Conservation (phyloP, 2,797 vertebrate species). For the Phylloscopus collybita region DNA sequence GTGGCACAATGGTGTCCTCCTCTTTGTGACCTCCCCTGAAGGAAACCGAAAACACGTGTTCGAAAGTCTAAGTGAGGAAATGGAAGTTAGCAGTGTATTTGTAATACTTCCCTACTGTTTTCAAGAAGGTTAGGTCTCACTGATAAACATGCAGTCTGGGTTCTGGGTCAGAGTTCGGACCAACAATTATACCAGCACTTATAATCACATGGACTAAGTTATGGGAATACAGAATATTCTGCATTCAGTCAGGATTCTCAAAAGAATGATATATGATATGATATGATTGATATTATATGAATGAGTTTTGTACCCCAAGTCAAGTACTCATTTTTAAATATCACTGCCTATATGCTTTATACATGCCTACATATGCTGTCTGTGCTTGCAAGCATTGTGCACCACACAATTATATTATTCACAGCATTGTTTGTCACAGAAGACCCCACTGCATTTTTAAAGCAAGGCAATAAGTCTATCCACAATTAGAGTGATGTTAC, state of each 20-base stretch:
- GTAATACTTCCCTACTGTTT: neutral
- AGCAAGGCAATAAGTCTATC: neutral
- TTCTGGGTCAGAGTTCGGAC: neutral
- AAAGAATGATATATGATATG: neutral
- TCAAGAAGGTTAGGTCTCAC: neutral
- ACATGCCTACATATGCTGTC: neutral
- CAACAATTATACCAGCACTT: neutral
- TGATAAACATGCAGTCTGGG: neutral
- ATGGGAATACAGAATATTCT: neutral
- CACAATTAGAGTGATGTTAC: slow-evolving; percentile 14
- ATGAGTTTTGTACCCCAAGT: neutral
- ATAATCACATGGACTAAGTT: neutral
- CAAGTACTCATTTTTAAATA: neutral
- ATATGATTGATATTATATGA: neutral
- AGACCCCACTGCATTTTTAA: neutral
- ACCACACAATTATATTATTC: neutral
- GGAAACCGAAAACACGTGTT: neutral
- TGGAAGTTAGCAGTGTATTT: neutral
- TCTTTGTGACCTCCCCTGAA: neutral
- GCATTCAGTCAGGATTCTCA: neutral
- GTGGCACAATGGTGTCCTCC: neutral
- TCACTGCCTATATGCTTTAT: neutral
- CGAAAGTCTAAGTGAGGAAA: neutral
- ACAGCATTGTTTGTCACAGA: neutral
- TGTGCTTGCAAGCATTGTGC: slow-evolving; percentile 1